Evolutionary conservation across 2,113 vertebrate species (phyloP).

Genomic region (Marmota monax): DNA sequence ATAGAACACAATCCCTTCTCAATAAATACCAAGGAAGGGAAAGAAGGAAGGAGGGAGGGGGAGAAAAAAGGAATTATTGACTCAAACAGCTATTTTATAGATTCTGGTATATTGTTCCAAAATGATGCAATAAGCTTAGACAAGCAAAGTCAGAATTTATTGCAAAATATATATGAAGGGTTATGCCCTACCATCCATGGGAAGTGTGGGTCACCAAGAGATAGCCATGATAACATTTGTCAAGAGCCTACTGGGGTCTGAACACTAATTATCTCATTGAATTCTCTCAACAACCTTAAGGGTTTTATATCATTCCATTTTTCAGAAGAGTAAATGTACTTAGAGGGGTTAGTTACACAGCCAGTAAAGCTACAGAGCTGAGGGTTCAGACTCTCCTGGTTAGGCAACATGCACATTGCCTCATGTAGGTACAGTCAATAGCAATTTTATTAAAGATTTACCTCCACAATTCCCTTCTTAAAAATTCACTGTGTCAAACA

Average conservation of each 20-base stretch:
- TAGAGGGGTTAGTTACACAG: slow-evolving; percentile 28
- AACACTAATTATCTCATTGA: not conserved
- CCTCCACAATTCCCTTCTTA: not conserved
- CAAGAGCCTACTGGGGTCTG: not conserved
- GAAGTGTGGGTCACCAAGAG: not conserved
- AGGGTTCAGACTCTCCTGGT: not conserved
- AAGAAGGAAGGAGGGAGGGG: rapidly evolving
- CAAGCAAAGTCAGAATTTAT: not conserved
- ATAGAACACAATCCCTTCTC: not conserved
- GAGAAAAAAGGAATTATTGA: not conserved
- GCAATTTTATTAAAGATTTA: slow-evolving; percentile 68
- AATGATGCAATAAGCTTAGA: not conserved
- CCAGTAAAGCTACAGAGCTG: not conserved
- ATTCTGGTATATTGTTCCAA: not conserved
- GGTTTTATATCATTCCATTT: slow-evolving; percentile 1
- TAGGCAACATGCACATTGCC: not conserved
- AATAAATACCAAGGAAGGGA: not conserved
- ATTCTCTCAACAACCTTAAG: slow-evolving; percentile 22
- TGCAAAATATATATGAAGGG: not conserved
- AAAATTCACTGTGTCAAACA: slow-evolving; percentile 70
- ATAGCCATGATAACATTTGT: slow-evolving; percentile 31
- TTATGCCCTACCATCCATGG: not conserved
- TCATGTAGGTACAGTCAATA: slow-evolving; percentile 50
- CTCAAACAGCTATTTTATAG: not conserved
- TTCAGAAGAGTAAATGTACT: slow-evolving; percentile 49